A percentile compares a stretch with the other conserved stretches of the same genome.
Evolutionary conservation across 2,797 vertebrate genomes (phyloP).

Genomic region (Heterohyrax brucei): DNA sequence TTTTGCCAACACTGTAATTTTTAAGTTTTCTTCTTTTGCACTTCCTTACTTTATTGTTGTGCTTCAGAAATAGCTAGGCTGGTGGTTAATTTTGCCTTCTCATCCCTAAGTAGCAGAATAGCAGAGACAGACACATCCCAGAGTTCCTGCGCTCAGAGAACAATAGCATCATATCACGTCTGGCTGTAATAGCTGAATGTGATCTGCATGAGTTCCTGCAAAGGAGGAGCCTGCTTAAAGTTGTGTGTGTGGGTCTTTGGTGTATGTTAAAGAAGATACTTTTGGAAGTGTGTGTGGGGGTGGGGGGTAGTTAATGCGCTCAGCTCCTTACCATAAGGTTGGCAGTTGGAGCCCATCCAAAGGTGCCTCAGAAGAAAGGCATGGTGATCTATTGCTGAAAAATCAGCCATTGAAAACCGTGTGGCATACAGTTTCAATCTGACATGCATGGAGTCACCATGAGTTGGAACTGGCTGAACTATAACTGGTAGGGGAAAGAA

Average conservation of each 20-base stretch:
- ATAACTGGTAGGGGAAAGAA: not conserved
- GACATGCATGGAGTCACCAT: not conserved
- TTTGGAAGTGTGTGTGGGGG: not conserved
- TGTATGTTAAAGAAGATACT: slow-evolving; percentile 3
- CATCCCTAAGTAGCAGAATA: not conserved
- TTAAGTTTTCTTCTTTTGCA: not conserved
- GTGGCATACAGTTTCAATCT: not conserved
- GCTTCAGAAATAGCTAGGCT: not conserved
- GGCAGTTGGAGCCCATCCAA: not conserved
- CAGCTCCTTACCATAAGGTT: not conserved
- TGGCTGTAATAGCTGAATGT: not conserved
- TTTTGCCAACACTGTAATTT: not conserved
- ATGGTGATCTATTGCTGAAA: not conserved
- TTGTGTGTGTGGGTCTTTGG: not conserved
- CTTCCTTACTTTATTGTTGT: not conserved
- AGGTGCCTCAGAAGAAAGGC: not conserved
- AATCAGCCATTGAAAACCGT: not conserved
- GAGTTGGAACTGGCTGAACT: not conserved
- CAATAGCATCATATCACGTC: not conserved
- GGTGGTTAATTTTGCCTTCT: not conserved
- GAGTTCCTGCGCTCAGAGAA: not conserved
- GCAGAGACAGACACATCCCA: not conserved
- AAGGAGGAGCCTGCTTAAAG: not conserved
- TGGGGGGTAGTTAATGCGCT: too few relatives aligned
- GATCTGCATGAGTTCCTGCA: not conserved